Evolutionary conservation across 2,797 vertebrate genomes (phyloP).

Genomic region (Pantherophis alleghaniensis): DNA sequence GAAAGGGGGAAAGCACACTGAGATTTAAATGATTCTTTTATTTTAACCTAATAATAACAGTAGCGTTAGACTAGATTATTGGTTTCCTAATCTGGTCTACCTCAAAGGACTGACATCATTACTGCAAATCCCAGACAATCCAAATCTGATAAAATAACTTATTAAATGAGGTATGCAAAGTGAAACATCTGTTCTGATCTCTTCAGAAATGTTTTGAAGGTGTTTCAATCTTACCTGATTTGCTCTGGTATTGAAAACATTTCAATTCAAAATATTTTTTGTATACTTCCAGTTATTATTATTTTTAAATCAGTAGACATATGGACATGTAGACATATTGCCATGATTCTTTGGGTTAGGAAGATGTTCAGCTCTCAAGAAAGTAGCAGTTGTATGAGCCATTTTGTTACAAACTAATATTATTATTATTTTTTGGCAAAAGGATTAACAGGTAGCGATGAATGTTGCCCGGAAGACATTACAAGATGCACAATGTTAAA

Average conservation of each 20-base stretch:
- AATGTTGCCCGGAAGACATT: background rate
- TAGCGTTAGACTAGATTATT: background rate
- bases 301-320: background rate
- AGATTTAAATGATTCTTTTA: background rate
- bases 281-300: background rate
- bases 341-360: constrained; percentile 14
- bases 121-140: background rate
- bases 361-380: constrained; percentile 22
- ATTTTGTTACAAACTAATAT: background rate
- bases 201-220: background rate
- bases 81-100: background rate
- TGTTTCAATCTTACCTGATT: background rate
- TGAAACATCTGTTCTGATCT: background rate
- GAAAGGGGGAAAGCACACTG: background rate
- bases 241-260: background rate
- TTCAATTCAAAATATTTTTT: background rate
- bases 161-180: background rate
- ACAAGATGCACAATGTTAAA: background rate
- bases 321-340: background rate
- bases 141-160: constrained; percentile 2
- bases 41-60: background rate
- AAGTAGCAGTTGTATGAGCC: constrained; percentile 8
- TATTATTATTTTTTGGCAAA: background rate
- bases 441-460: background rate
- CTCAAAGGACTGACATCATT: background rate